Percentiles rank a stretch among this genome's conserved stretches.
Evolutionary conservation across 2,797 vertebrate genomes (phyloP).

Genomic region (Rhinatrema bivittatum): DNA sequence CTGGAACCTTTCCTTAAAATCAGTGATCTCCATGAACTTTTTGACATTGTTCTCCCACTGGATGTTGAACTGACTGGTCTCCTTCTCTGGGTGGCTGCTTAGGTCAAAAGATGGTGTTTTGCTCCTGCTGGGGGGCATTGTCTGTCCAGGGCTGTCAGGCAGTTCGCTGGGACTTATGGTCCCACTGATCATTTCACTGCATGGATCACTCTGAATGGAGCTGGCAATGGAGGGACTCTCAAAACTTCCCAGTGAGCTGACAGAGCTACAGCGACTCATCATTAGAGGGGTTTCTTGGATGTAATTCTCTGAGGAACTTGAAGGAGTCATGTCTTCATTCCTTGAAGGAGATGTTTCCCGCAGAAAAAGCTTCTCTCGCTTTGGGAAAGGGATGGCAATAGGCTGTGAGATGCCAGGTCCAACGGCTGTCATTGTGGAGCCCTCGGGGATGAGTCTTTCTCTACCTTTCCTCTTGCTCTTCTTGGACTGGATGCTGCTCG

Average conservation of each 20-base stretch:
- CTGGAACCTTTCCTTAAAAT: conserved; percentile 89
- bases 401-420: conserved; percentile 57
- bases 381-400: conserved; percentile 68
- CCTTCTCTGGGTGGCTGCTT: conserved; percentile 60
- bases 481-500: conserved; percentile 28
- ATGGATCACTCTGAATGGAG: conserved; percentile 94
- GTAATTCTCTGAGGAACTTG: conserved; percentile 93
- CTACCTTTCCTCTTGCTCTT: conserved; percentile 51
- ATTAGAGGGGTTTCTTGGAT: conserved; percentile 94
- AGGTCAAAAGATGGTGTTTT: conserved; percentile 86
- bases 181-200: conserved; percentile 94
- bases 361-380: conserved; percentile 69
- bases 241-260: conserved; percentile 94
- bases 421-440: neutral
- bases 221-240: conserved; percentile 93
- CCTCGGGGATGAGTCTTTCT: conserved; percentile 21
- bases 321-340: conserved; percentile 82
- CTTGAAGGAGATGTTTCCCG: conserved; percentile 57
- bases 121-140: conserved; percentile 95
- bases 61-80: conserved; percentile 67
- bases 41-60: conserved; percentile 90
- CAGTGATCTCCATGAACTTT: conserved; percentile 90
- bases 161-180: conserved; percentile 95
- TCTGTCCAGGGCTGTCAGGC: conserved; percentile 95
- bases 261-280: conserved; percentile 94